Conservation (phyloP, 1,140 invertebrate species). For the Drosophila oshimai region DNA sequence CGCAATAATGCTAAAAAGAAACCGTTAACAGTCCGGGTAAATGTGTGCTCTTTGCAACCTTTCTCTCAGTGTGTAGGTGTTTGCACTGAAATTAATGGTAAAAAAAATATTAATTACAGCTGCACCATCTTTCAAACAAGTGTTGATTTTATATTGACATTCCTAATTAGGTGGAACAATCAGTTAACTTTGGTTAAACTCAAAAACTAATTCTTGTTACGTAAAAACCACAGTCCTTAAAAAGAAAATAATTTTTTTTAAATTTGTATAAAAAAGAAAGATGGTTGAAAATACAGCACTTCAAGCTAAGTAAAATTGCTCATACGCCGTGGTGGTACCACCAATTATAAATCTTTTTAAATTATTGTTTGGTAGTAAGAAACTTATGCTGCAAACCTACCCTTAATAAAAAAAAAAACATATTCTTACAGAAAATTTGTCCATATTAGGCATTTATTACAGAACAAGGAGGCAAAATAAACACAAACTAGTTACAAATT, state of each 20-base stretch:
- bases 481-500: too few relatives aligned
- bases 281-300: neutral
- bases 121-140: slow-evolving; percentile 10
- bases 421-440: too few relatives aligned
- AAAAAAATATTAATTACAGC: slow-evolving; percentile 38
- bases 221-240: too few relatives aligned
- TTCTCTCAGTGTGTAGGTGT: neutral
- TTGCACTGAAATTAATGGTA: slow-evolving; percentile 32
- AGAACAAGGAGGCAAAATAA: too few relatives aligned
- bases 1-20: slow-evolving; percentile 37
- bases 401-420: too few relatives aligned
- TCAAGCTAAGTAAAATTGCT: neutral
- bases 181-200: neutral
- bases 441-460: too few relatives aligned
- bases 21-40: slow-evolving; percentile 2
- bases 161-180: neutral
- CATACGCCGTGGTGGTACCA: neutral
- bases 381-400: too few relatives aligned
- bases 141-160: slow-evolving; percentile 1
- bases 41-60: neutral
- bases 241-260: neutral
- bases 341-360: too few relatives aligned
- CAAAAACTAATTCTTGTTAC: too few relatives aligned
- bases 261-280: neutral
- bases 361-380: too few relatives aligned